Evolutionary conservation across 2,888 invertebrate genomes (phyloP), one percentile per base, ranked within the genome.

Genomic region (Drosophila meridiana): DNA sequence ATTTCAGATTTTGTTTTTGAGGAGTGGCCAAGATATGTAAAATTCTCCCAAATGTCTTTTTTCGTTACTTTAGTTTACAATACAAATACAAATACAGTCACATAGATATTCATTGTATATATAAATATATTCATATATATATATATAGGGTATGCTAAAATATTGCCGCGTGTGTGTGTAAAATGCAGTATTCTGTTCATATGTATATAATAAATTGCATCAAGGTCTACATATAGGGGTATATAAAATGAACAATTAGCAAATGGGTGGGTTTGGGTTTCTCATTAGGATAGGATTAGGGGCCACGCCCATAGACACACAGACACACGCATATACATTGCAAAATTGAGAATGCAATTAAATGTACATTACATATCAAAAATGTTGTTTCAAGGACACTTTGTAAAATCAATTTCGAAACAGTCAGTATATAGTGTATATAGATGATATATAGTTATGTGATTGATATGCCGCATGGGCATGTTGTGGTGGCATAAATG

Each of bases 341-440:
- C 11, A 11, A n/a, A 42, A 59, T 43, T 63, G 42, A 45, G 62
- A 74, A 79, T 62, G 55, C 58, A 64, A 47, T 50, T 52, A 52
- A 62, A 60, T 30, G 28, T 30, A 40, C 50, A 59, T 55, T 63
- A 53, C 43, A 76, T 42, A 64, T 59, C 43, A 74, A 72, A n/a
- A n/a, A 9, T 28, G 4, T 66, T 47, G 57, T 64, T 75, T n/a
- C 70, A 82, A 82, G 81, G 81, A 73, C 81, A 82, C 81, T 82
- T 82, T 78, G 53, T 62, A 72, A 48, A 62, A 70, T 79, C 70
- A 69, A 56, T 58, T 75, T 56, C 47, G 75, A 48, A 56, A 40
- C 75, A 75, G 75, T 59, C 75, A 28, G 26, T 56, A 42, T 32
- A 48, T 52, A 69, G 26, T 14, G 47, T 57, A 45, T 57, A 50